Evolutionary conservation across 2,888 invertebrate genomes (phyloP).

Genomic region (Tachina fera): DNA sequence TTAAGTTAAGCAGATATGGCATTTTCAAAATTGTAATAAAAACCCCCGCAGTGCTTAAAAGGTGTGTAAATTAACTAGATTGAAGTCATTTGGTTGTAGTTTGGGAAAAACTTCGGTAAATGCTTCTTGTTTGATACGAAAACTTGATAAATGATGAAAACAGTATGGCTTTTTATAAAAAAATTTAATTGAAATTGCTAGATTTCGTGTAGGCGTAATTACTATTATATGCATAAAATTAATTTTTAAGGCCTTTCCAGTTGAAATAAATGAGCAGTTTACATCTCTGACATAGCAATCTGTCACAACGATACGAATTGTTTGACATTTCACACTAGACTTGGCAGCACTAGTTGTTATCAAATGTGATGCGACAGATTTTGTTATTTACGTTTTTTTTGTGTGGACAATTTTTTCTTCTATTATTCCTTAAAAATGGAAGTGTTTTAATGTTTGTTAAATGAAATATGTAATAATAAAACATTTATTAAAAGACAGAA

Average conservation of each 20-base stretch:
- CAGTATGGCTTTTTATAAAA: no score
- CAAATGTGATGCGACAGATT: slow-evolving; percentile 39
- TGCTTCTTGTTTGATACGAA: no score
- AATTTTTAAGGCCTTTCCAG: background rate
- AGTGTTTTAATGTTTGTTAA: slow-evolving; percentile 9
- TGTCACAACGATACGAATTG: background rate
- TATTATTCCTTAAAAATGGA: slow-evolving; percentile 16
- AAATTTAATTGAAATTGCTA: no score
- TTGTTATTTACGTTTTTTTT: slow-evolving; percentile 39
- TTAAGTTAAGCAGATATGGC: no score
- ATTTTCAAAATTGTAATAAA: no score
- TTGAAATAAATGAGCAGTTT: background rate
- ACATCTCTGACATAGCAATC: background rate
- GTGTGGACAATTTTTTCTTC: background rate
- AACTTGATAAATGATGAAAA: no score
- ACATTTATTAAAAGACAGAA: background rate
- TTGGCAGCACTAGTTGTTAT: slow-evolving; percentile 56
- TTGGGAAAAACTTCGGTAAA: no score
- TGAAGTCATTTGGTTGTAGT: no score
- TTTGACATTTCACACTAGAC: slow-evolving; percentile 3
- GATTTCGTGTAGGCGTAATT: no score
- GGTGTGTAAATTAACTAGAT: no score
- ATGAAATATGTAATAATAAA: background rate
- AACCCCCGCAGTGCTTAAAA: no score
- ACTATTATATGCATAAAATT: no score